Conservation (phyloP, 1,140 invertebrate genomes). For the Trachymyrmex cornetzi region DNA sequence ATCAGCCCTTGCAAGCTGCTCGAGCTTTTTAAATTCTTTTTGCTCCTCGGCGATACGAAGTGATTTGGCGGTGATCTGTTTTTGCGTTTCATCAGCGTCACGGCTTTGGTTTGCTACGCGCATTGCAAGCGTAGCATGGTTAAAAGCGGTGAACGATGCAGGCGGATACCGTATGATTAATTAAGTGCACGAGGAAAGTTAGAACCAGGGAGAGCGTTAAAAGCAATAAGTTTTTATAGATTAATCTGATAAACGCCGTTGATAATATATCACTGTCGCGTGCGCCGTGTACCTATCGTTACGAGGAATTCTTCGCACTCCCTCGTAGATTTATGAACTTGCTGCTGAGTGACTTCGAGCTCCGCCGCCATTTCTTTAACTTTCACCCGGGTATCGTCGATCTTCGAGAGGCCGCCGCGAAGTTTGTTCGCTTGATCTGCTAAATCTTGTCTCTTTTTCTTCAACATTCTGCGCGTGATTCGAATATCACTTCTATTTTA, state of each 20-base stretch:
- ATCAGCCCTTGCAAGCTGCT: conserved; percentile 92
- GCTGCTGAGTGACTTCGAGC: conserved; percentile 91
- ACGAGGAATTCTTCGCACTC: conserved; percentile 92
- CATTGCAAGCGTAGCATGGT: background rate
- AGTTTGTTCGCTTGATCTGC: conserved; percentile 90
- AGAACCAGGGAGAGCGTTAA: conserved; percentile 26
- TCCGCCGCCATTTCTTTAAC: conserved; percentile 93
- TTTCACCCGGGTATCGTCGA: conserved; percentile 88
- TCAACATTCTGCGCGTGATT: conserved; percentile 88
- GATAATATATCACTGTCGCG: conserved; percentile 69
- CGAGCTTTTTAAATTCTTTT: conserved; percentile 92
- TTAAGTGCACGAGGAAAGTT: conserved; percentile 34
- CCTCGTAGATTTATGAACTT: conserved; percentile 84
- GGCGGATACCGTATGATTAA: conserved; percentile 53
- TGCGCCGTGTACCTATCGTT: conserved; percentile 86
- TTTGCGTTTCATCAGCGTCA: conserved; percentile 92
- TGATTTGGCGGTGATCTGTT: conserved; percentile 89
- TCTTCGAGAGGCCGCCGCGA: conserved; percentile 78
- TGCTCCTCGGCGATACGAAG: conserved; percentile 93
- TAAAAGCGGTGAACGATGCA: background rate
- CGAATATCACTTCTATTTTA: conserved; percentile 1
- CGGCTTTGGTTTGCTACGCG: conserved; percentile 89
- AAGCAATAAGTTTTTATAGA: conserved; percentile 62
- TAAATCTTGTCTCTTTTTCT: conserved; percentile 90
- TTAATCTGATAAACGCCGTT: conserved; percentile 63